A percentile compares a stretch with the other conserved stretches of the same genome.
These are phyloP conservation scores for Lagopus muta DNA, from an alignment of 2,113 vertebrate species.

Conservation along the genomic window DNA sequence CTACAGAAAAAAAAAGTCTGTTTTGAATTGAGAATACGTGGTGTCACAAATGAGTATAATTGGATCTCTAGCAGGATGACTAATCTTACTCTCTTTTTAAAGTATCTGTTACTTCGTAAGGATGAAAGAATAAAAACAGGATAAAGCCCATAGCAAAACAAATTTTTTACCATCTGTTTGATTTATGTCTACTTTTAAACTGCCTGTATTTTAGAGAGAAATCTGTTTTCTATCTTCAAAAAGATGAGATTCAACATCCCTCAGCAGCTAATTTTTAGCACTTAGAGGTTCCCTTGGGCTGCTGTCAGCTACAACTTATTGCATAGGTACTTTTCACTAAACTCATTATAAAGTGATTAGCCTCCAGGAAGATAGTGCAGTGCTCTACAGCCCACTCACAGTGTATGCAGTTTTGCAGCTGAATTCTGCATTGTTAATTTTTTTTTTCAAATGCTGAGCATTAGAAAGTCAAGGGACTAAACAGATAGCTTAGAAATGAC, in stretches of 20 bases:
- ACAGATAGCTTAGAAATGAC: background rate
- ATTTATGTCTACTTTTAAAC: constrained; percentile 73
- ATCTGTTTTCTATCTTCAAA: constrained; percentile 60
- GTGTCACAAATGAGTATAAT: background rate
- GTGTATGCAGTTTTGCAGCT: constrained; percentile 49
- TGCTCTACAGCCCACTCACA: constrained; percentile 41
- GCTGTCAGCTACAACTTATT: constrained; percentile 78
- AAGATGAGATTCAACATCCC: constrained; percentile 63
- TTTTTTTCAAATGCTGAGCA: constrained; percentile 33
- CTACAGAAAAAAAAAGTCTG: background rate
- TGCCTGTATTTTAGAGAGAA: constrained; percentile 64
- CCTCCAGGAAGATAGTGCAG: constrained; percentile 64
- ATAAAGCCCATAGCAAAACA: constrained; percentile 66
- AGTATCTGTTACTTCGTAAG: constrained; percentile 38
- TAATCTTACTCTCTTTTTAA: constrained; percentile 11
- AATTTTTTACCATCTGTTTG: constrained; percentile 68
- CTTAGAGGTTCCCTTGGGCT: constrained; percentile 74
- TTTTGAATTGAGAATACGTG: background rate
- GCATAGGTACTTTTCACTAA: constrained; percentile 77
- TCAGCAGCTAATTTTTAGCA: constrained; percentile 75
- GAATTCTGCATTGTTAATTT: constrained; percentile 57
- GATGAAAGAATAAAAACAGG: constrained; percentile 52
- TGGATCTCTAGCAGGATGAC: constrained; percentile 7
- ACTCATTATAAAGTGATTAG: constrained; percentile 81
- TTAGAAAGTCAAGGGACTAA: constrained; percentile 8